Evolutionary conservation across 1,140 invertebrate species (phyloP).

Genomic region (Steinernema feltiae): DNA sequence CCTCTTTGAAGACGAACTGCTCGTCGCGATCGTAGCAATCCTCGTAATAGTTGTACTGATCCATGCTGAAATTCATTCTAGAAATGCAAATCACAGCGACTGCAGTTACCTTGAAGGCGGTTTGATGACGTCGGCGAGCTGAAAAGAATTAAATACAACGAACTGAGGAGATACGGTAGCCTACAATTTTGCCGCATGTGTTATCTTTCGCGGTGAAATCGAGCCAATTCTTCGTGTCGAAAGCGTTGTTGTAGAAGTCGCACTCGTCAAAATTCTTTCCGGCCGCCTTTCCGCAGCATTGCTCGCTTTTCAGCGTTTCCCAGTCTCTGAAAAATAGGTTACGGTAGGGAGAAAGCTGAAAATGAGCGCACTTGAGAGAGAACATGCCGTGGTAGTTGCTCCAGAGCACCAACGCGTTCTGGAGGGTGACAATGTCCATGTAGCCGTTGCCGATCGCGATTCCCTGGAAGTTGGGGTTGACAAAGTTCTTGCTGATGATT

Average conservation of each 20-base stretch:
- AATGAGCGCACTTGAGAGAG: slow-evolving; percentile 18
- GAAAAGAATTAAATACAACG: not conserved
- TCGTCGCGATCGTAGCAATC: no score
- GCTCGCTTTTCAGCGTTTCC: slow-evolving; percentile 24
- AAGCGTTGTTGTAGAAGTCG: slow-evolving; percentile 24
- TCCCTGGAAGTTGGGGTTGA: slow-evolving; percentile 34
- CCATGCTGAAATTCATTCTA: no score
- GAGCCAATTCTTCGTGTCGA: slow-evolving; percentile 22
- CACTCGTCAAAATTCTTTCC: slow-evolving; percentile 20
- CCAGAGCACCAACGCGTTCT: slow-evolving; percentile 31
- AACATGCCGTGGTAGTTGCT: slow-evolving; percentile 30
- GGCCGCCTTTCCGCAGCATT: not conserved
- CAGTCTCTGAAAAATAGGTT: slow-evolving; percentile 23
- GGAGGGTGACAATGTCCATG: slow-evolving; percentile 27
- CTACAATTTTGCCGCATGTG: slow-evolving; percentile 26
- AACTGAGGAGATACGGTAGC: not conserved
- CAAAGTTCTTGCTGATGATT: slow-evolving; percentile 29
- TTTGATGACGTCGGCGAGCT: not conserved
- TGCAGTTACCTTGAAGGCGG: no score
- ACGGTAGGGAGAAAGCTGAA: not conserved
- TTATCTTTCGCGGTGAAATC: slow-evolving; percentile 21
- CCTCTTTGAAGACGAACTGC: no score
- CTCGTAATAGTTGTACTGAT: no score
- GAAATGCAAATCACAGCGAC: no score
- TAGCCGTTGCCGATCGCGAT: not conserved